A percentile compares a stretch with the other conserved stretches of the same genome.
Evolutionary conservation across 2,888 invertebrate species (phyloP).

Genomic region (Lymantria dispar): DNA sequence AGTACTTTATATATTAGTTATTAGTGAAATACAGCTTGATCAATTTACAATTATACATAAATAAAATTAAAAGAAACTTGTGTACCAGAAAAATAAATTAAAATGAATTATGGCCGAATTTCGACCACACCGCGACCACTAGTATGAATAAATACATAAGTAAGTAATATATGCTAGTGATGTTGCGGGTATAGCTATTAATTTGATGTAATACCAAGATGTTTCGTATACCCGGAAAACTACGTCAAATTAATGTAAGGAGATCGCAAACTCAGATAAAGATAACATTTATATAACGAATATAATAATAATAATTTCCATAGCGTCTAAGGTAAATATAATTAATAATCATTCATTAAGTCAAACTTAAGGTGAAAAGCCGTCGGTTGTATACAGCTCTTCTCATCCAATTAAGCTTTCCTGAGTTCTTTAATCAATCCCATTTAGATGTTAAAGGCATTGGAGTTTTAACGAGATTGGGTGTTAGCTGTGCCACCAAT

Average conservation of each 20-base stretch:
- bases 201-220: background rate
- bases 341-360: slow-evolving; percentile 31
- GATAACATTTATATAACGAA: slow-evolving; percentile 1
- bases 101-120: too few species aligned
- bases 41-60: too few species aligned
- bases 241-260: background rate
- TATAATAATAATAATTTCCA: background rate
- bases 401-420: slow-evolving; percentile 38
- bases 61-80: too few species aligned
- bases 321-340: slow-evolving; percentile 11
- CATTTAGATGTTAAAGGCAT: slow-evolving; percentile 32
- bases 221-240: background rate
- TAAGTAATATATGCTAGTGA: background rate
- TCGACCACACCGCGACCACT: too few species aligned
- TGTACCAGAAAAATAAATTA: too few species aligned
- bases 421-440: slow-evolving; percentile 37
- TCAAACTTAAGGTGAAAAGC: slow-evolving; percentile 15
- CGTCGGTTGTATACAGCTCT: slow-evolving; percentile 12
- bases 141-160: too few species aligned
- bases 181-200: background rate
- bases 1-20: too few species aligned
- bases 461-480: slow-evolving; percentile 33
- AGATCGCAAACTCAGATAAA: background rate
- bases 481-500: slow-evolving; percentile 19
- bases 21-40: too few species aligned